A percentile compares a stretch with the other conserved stretches of the same genome.
phyloP scores from a whole-genome alignment of 2,888 invertebrate species.

The Calameuta pallipes region DNA sequence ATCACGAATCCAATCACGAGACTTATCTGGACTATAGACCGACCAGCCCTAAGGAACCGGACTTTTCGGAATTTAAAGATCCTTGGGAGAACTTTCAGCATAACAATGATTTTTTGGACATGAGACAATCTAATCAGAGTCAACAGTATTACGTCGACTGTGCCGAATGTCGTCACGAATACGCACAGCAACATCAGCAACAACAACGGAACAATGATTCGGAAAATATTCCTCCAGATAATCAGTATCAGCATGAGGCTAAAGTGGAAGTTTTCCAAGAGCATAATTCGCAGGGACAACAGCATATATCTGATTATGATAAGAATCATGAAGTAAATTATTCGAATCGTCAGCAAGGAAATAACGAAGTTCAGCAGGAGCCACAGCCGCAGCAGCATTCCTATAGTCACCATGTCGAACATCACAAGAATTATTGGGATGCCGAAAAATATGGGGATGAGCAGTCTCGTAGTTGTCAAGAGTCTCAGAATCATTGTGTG shows the following conservation, averaged over 20 bases:
- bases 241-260: conserved; percentile 2
- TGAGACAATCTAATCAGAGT: neutral
- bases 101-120: conserved; percentile 26
- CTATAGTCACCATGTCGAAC: neutral
- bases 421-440: neutral
- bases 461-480: conserved; percentile 10
- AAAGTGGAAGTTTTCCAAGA: neutral
- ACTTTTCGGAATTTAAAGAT: conserved; percentile 70
- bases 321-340: neutral
- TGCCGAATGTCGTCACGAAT: neutral
- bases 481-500: neutral
- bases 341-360: neutral
- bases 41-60: conserved; percentile 30
- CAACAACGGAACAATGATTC: conserved; percentile 7
- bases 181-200: neutral
- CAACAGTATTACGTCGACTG: neutral
- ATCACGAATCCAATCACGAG: conserved; percentile 34
- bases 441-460: conserved; percentile 31
- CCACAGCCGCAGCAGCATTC: neutral
- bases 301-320: neutral
- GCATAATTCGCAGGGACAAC: neutral
- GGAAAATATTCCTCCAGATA: conserved; percentile 12
- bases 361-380: neutral
- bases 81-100: conserved; percentile 81
- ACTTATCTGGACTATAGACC: conserved; percentile 31